Evolutionary conservation across 2,113 vertebrate genomes (phyloP).

Genomic region (Otocyon megalotis): DNA sequence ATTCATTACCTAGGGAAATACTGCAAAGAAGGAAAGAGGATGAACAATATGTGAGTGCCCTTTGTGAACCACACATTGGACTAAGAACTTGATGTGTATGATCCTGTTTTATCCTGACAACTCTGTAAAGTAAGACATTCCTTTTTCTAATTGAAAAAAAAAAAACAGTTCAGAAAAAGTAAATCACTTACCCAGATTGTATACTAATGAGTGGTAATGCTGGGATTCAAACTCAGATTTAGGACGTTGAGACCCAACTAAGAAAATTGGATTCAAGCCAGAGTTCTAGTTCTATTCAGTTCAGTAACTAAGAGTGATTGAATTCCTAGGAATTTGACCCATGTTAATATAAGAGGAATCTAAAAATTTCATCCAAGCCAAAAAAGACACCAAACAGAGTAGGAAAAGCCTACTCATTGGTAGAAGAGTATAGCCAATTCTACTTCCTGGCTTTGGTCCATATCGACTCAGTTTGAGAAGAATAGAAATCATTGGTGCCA

Average conservation of each 20-base stretch:
- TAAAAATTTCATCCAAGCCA: not conserved
- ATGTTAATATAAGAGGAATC: not conserved
- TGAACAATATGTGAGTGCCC: not conserved
- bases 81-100: not conserved
- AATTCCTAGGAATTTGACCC: not conserved
- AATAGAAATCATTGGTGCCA: not conserved
- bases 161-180: not conserved
- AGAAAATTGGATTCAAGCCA: not conserved
- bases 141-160: not conserved
- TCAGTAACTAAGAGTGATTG: not conserved
- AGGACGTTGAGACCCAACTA: not conserved
- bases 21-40: not conserved
- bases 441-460: not conserved
- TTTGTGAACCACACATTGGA: not conserved
- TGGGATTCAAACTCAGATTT: not conserved
- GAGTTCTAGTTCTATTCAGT: not conserved
- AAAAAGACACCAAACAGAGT: not conserved
- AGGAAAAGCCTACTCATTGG: not conserved
- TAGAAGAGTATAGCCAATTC: not conserved
- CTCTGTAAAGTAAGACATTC: not conserved
- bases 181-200: constrained; percentile 15
- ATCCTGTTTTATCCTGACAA: not conserved
- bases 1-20: not conserved
- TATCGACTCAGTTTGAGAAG: not conserved
- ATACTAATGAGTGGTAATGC: not conserved